These are phyloP conservation scores for Lumbricus terrestris DNA, from an alignment of 2,888 invertebrate genomes.

Conservation along the genomic window DNA sequence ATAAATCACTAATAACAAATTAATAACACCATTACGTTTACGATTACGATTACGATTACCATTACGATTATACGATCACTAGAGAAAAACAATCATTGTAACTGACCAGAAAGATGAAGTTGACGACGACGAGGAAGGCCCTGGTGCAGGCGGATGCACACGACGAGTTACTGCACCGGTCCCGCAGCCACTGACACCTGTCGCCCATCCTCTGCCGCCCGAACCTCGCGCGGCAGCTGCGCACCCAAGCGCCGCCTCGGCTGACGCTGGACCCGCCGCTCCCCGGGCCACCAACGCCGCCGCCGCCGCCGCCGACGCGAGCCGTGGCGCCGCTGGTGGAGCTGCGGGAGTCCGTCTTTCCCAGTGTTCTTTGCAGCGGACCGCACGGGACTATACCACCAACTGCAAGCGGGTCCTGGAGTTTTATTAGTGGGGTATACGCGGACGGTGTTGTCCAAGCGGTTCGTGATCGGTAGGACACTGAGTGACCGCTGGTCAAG, in stretches of 20 bases:
- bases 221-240: background rate
- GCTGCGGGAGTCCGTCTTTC: background rate
- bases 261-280: background rate
- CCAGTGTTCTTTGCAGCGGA: background rate
- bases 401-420: background rate
- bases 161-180: constrained; percentile 7
- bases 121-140: constrained; percentile 28
- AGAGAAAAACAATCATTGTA: background rate
- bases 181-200: background rate
- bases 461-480: background rate
- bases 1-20: too few species aligned
- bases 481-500: background rate
- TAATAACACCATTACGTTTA: too few species aligned
- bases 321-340: background rate
- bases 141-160: constrained; percentile 22
- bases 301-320: background rate
- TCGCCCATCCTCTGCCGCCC: background rate
- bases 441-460: background rate
- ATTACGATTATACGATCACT: too few species aligned
- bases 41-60: too few species aligned
- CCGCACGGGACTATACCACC: background rate
- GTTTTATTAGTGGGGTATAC: too few species aligned
- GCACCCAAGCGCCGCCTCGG: background rate
- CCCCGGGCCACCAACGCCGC: background rate
- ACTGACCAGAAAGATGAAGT: constrained; percentile 28